Evolutionary conservation across 1,140 invertebrate genomes (phyloP).

Genomic region (Stegodyphus dumicola): DNA sequence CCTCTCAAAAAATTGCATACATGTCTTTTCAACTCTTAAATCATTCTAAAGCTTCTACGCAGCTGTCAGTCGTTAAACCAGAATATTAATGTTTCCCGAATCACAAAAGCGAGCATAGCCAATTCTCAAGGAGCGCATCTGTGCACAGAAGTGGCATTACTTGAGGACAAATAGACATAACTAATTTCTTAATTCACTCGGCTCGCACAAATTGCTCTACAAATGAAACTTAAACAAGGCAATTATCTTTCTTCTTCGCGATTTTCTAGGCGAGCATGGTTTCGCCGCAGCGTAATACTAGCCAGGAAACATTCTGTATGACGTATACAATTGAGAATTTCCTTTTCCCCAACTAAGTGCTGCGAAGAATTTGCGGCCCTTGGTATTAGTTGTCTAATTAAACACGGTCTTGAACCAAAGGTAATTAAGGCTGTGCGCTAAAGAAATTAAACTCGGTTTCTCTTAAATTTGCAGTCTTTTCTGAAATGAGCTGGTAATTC

Average conservation of each 20-base stretch:
- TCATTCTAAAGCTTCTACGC: too few species aligned
- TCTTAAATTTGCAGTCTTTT: slow-evolving; percentile 19
- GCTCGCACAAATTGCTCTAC: neutral
- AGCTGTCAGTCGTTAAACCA: too few species aligned
- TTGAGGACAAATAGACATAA: neutral
- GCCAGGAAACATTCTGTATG: neutral
- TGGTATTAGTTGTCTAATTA: slow-evolving; percentile 26
- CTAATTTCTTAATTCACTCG: slow-evolving; percentile 20
- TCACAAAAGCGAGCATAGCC: too few species aligned
- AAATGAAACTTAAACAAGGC: slow-evolving; percentile 2
- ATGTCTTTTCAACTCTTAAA: too few species aligned
- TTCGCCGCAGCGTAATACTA: too few species aligned
- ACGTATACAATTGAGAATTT: slow-evolving; percentile 17
- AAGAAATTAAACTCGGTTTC: slow-evolving; percentile 25
- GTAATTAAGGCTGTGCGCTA: slow-evolving; percentile 17
- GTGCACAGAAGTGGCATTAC: neutral
- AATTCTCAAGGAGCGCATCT: too few species aligned
- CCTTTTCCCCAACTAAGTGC: neutral
- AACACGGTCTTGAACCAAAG: neutral
- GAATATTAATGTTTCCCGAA: too few species aligned
- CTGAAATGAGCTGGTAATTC: slow-evolving; percentile 11
- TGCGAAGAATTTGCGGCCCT: neutral
- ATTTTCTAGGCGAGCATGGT: neutral
- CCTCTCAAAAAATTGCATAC: too few species aligned
- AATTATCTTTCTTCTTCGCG: slow-evolving; percentile 21